Base-by-base conservation (phyloP, 1,140 invertebrate species). In the Drosophila kanapiae region DNA sequence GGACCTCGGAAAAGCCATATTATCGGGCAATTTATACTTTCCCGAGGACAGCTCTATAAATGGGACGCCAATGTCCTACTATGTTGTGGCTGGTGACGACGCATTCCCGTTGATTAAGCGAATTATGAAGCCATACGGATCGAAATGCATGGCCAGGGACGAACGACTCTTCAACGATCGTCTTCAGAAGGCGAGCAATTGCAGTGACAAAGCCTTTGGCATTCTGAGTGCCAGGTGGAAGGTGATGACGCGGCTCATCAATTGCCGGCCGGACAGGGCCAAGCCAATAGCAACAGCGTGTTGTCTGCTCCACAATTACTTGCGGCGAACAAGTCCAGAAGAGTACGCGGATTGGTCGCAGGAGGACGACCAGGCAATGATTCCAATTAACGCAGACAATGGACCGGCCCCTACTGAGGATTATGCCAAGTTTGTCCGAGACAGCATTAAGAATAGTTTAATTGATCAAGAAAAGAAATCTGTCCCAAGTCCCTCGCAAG, bases 241-340 rank as follows among this genome's bases (percentile, higher is more conserved):
- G 4, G 8, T 38, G 18, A 38, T 54, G 53, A 33, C 8, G n/a
- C 16, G 53, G 33, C 16, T 14, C 9, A 7, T 38, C 7, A 38
- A 6, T 2, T 54, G 33, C 13, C 7, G 35, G 5, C 18, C 53
- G 13, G 18, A 38, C 2, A 37, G 13, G 8, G 53, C 35, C 13
- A 54, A 27, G 18, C 13, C 14, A 23, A 54, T 54, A 38, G 53
- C 53, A 54, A 38, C 11, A 13, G 53, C 53, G 5, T 54, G 53
- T 35, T 54, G 53, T 18, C 35, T 54, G 13, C 53, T 54, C 35
- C 53, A 54, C 35, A 54, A 54, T 10, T 38, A 38, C 18, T 18
- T 38, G 18, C 33, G 37, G 13, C 53, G 53, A n/a, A 54, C 35
- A 23, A 23, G 23, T 13, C 53, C 53, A 38, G 13, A 35, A 3